Evolutionary conservation across 2,113 vertebrate genomes (phyloP), one percentile per base, ranked within the genome.

Genomic region (Setophaga kirtlandii): DNA sequence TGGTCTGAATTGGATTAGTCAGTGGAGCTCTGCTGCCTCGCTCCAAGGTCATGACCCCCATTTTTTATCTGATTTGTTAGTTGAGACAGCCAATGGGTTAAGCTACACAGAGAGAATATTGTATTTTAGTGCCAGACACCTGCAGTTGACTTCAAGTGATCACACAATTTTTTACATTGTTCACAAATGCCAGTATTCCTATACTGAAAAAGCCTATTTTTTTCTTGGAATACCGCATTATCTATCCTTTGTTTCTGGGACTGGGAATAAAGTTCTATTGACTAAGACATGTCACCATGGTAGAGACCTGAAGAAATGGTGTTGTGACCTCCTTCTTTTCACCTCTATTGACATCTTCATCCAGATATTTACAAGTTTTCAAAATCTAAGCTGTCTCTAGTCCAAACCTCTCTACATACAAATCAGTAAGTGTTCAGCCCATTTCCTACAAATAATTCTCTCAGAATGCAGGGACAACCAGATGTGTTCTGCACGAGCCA

Each of bases 31-130:
- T 75, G 64, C 56, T 86, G 68, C 42, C 35, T 91, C 79, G 77
- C 37, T 75, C 31, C 0, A 3, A 89, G 85, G 88, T 49, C 73
- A 56, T 15, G 52, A 31, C 64, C 50, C 37, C 20, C 16, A 46
- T 71, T 93, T 88, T 90, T 95, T 23, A 71, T 81, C 52, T 78
- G 71, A 60, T 91, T 88, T 92, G 68, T 89, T 81, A 90, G 60
- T 6, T 55, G 44, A 92, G 71, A 58, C 64, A 71, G 71, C 27
- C 76, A 78, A 24, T 33, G 33, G 37, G 44, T 70, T 75, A 70
- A 81, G 56, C 63, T 75, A 75, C 39, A 67, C 9, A n/a, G 30
- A 31, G 0, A 74, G 18, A 94, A 83, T 78, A 67, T 71, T 89
- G 63, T 78, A 75, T 71, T 96, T 90, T 60, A 63, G 39, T 52